Evolutionary conservation across 2,113 vertebrate species (phyloP).

Genomic region (Reinhardtius hippoglossoides): DNA sequence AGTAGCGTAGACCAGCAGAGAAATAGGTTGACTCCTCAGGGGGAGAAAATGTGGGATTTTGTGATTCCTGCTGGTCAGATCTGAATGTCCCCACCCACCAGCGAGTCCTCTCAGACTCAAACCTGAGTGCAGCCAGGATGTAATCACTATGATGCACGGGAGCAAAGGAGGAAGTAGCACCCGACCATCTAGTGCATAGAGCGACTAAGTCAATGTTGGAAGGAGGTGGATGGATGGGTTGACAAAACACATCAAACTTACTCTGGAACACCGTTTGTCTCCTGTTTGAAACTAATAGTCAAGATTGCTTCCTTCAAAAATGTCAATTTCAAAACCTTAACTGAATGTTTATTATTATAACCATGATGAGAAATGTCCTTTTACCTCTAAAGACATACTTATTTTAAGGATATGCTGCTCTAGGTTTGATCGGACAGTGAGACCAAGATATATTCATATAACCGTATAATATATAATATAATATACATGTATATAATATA

Average conservation of each 20-base stretch:
- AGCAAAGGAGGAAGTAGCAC: background rate
- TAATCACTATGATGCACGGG: background rate
- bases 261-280: too few relatives aligned
- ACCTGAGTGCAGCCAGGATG: too few relatives aligned
- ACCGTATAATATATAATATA: too few relatives aligned
- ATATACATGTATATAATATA: background rate
- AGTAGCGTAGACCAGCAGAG: constrained; percentile 36
- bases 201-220: too few relatives aligned
- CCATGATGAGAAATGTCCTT: too few relatives aligned
- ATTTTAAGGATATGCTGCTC: background rate
- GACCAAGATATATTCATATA: background rate
- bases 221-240: too few relatives aligned
- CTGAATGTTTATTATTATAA: too few relatives aligned
- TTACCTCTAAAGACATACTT: too few relatives aligned
- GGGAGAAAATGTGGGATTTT: constrained; percentile 40
- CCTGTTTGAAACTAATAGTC: too few relatives aligned
- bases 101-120: constrained; percentile 1
- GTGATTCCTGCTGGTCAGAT: constrained; percentile 22
- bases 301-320: too few relatives aligned
- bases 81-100: constrained; percentile 8
- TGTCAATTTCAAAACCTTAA: too few relatives aligned
- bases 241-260: too few relatives aligned
- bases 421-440: background rate
- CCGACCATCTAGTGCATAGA: background rate
- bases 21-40: constrained; percentile 54